Conservation (phyloP, 2,797 vertebrate genomes). For the Neosilurus mollespiculum region DNA sequence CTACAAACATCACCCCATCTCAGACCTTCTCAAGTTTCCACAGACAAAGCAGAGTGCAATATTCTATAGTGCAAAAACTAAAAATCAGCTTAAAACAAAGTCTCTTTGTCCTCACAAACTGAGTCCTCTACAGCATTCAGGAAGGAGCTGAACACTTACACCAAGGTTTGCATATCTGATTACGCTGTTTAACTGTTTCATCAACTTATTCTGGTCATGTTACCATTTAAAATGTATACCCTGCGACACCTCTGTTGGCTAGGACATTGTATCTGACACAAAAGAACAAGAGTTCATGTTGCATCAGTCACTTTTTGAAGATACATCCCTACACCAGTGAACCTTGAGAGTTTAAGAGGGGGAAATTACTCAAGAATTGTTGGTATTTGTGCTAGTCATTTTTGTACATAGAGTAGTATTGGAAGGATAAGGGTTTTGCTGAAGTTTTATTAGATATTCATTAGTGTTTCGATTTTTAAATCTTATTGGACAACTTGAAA, state of each 20-base stretch:
- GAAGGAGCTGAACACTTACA: constrained; percentile 3
- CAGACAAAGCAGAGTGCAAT: neutral
- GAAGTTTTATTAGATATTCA: neutral
- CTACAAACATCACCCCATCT: neutral
- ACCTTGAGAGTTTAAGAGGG: neutral
- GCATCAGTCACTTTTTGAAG: constrained; percentile 10
- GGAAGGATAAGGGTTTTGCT: neutral
- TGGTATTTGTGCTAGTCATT: neutral
- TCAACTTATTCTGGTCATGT: constrained; percentile 53
- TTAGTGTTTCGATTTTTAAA: constrained; percentile 1
- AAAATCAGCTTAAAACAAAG: neutral
- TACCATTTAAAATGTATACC: constrained; percentile 59
- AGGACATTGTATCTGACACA: constrained; percentile 39
- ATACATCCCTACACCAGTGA: neutral
- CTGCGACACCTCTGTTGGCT: constrained; percentile 56
- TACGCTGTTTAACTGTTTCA: constrained; percentile 32
- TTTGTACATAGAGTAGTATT: neutral
- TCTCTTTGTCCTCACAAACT: neutral
- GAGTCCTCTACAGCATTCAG: neutral
- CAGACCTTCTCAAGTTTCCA: neutral
- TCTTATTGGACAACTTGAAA: neutral
- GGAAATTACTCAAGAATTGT: neutral
- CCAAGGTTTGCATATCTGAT: constrained; percentile 36
- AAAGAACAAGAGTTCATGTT: neutral
- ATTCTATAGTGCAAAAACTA: neutral